A percentile compares a stretch with the other conserved stretches of the same genome.
phyloP scores from a whole-genome alignment of 1,140 invertebrate genomes.

The Maconellicoccus hirsutus region DNA sequence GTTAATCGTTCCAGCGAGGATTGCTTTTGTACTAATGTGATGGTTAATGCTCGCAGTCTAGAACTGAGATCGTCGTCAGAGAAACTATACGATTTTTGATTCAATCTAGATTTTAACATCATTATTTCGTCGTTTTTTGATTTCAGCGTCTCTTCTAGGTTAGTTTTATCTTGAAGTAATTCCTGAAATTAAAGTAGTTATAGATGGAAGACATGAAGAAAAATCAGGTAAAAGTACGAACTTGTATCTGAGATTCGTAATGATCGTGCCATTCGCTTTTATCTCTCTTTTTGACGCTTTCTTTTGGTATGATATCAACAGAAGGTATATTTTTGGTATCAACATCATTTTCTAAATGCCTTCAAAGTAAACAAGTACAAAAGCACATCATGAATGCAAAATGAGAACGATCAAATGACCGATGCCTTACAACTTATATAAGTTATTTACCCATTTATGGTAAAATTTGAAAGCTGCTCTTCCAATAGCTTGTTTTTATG shows the following conservation, averaged over 20 bases:
- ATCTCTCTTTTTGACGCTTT: neutral
- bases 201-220: neutral
- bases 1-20: constrained; percentile 60
- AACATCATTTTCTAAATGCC: neutral
- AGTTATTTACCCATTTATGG: neutral
- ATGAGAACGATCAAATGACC: neutral
- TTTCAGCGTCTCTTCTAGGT: neutral
- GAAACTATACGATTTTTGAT: constrained; percentile 11
- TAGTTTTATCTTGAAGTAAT: constrained; percentile 1
- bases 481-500: neutral
- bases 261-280: constrained; percentile 13
- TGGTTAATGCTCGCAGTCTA: constrained; percentile 27
- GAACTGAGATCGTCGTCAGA: neutral
- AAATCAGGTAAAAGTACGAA: neutral
- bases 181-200: neutral
- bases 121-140: constrained; percentile 11
- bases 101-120: constrained; percentile 9
- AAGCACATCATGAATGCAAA: neutral
- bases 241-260: constrained; percentile 11
- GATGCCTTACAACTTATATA: no score
- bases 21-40: constrained; percentile 63
- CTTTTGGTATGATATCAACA: neutral
- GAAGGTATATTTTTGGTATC: neutral
- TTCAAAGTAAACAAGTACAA: neutral
- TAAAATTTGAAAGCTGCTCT: neutral